Conservation (phyloP, 2,888 invertebrate genomes). For the Papilio elwesi region DNA sequence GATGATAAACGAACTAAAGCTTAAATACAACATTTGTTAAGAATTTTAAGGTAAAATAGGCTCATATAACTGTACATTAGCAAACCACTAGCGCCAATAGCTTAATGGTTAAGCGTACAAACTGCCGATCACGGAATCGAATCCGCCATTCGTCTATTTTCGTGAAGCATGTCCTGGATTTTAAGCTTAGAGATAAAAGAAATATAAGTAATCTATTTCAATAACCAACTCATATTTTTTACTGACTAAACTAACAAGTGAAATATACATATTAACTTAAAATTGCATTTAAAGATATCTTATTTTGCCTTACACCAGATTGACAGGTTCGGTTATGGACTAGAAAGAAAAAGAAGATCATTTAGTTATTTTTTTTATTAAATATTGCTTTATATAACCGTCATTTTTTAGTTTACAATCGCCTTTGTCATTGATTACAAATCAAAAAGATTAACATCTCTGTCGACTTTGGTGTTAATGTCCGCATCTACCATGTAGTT, state of each 20-base stretch:
- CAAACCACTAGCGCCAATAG: too few species aligned
- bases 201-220: too few species aligned
- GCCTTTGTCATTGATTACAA: conserved; percentile 41
- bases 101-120: too few species aligned
- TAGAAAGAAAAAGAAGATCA: not conserved
- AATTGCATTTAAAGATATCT: too few species aligned
- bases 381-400: conserved; percentile 18
- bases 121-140: too few species aligned
- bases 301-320: not conserved
- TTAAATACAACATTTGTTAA: not conserved
- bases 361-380: conserved; percentile 14
- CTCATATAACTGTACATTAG: too few species aligned
- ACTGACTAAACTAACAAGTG: too few species aligned
- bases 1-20: not conserved
- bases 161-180: too few species aligned
- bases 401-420: not conserved
- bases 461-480: conserved; percentile 50
- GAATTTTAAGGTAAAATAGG: not conserved
- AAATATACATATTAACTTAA: too few species aligned
- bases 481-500: conserved; percentile 64
- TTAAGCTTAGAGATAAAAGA: too few species aligned
- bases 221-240: too few species aligned
- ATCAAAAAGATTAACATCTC: conserved; percentile 47
- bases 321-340: not conserved
- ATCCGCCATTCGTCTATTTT: too few species aligned